These are phyloP conservation scores for Hydractinia symbiolongicarpus DNA, from an alignment of 30 jellyfish, hydroid and myxozoan species.

Conservation along the genomic window DNA sequence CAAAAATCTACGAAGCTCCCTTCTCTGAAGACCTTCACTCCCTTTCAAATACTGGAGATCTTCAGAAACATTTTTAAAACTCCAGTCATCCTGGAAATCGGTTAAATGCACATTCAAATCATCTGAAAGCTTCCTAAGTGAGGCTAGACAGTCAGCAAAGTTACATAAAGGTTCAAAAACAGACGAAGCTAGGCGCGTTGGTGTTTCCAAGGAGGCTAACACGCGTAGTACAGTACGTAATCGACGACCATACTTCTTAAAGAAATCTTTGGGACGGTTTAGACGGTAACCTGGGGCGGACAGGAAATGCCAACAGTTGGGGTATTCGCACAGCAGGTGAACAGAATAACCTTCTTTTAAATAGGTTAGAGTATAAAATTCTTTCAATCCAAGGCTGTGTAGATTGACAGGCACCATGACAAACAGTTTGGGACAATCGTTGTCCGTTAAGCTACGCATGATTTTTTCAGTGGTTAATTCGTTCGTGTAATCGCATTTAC, in stretches of 20 bases:
- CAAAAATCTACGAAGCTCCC: slow-evolving; percentile 36
- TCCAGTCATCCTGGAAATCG: slow-evolving; percentile 26
- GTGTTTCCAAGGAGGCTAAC: slow-evolving; percentile 25
- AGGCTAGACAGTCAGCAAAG: slow-evolving; percentile 19
- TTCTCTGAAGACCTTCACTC: slow-evolving; percentile 27
- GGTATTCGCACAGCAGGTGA: slow-evolving; percentile 34
- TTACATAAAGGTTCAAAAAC: slow-evolving; percentile 11
- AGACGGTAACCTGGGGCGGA: slow-evolving; percentile 37
- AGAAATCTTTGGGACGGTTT: slow-evolving; percentile 32
- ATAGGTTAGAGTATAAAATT: slow-evolving; percentile 24
- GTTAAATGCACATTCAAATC: slow-evolving; percentile 17
- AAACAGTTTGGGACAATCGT: slow-evolving; percentile 29
- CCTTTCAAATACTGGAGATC: slow-evolving; percentile 23
- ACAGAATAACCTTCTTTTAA: slow-evolving; percentile 36
- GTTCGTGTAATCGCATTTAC: slow-evolving; percentile 17
- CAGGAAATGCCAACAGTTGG: slow-evolving; percentile 43
- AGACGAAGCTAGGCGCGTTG: slow-evolving; percentile 15
- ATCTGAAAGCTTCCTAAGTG: slow-evolving; percentile 8
- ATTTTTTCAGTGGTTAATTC: slow-evolving; percentile 16
- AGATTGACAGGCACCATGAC: slow-evolving; percentile 26
- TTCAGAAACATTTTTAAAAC: neutral
- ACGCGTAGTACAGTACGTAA: slow-evolving; percentile 22
- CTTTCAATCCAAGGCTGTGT: slow-evolving; percentile 15
- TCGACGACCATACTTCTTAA: slow-evolving; percentile 39
- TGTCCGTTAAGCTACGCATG: slow-evolving; percentile 21